Evolutionary conservation across 92 coral and sea anemone genomes (phyloP), one percentile per base, ranked within the genome.

Genomic region (Meandrina meandrites): DNA sequence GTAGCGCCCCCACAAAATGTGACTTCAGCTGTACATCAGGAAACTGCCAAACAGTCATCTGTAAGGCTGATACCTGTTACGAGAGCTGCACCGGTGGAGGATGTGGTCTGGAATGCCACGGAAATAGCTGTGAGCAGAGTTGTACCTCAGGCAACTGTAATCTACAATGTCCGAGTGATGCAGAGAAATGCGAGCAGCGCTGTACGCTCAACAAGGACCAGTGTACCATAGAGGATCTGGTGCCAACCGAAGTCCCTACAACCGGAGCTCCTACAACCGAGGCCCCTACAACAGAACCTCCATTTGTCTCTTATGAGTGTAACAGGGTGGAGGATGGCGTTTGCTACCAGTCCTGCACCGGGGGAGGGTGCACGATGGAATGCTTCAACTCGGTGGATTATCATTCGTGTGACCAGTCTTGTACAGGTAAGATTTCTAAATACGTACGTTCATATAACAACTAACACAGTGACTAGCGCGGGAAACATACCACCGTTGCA

Each of bases 71-170:
- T 17, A 83, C 86, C 24, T 83, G 87, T 58, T 11, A 83, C 0
- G 28, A 72, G 80, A 66, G 78, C 32, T 83, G 87, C 22, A 47
- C 57, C 72, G 79, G 51, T 21, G 87, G 87, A 24, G 87, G 87
- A 19, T 83, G 87, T 31, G 80, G 79, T 40, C 30, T 83, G 79
- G 79, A 83, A 73, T 83, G 87, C 34, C 80, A 68, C 76, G 74
- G 74, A 32, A 64, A 37, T 8, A 64, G 34, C 50, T 81, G 85
- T 36, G 76, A 81, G 56, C 85, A 81, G 70, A 81, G 75, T 8
- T 81, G 85, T 36, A 81, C 86, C 60, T 68, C n/a, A 34, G 86
- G 86, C 15, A 68, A 66, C 54, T 82, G 86, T 75, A 12, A 36
- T 2, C 86, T 82, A n/a, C 40, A 60, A 22, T 82, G 86, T 82